phyloP scores from a whole-genome alignment of 2,888 invertebrate genomes.

The Pyralis farinalis region DNA sequence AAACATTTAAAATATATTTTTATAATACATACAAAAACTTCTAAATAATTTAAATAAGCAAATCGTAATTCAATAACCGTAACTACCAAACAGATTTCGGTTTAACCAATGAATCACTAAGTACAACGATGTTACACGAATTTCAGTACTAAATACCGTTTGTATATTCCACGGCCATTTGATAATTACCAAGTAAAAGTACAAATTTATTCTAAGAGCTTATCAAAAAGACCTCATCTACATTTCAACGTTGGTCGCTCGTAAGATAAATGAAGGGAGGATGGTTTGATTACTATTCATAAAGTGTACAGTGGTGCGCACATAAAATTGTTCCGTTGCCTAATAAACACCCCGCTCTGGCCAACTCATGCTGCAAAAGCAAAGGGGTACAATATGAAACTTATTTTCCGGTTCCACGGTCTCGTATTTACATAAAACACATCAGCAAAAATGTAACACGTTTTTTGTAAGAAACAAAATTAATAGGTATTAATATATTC shows the following conservation, averaged over 20 bases:
- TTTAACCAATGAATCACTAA: no score
- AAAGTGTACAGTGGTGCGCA: conserved; percentile 49
- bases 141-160: conserved; percentile 5
- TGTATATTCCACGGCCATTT: conserved; percentile 32
- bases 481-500: conserved; percentile 7
- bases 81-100: no score
- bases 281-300: conserved; percentile 66
- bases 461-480: conserved; percentile 13
- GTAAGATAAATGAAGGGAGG: conserved; percentile 54
- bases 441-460: conserved; percentile 31
- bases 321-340: conserved; percentile 45
- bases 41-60: no score
- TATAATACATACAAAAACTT: no score
- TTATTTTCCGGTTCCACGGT: conserved; percentile 52
- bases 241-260: conserved; percentile 57
- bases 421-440: conserved; percentile 55
- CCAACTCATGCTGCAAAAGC: conserved; percentile 33
- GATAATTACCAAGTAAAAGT: conserved; percentile 52
- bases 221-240: conserved; percentile 60
- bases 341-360: conserved; percentile 27
- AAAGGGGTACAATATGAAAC: conserved; percentile 45
- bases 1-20: no score
- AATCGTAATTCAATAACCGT: no score
- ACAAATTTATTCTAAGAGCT: conserved; percentile 50
- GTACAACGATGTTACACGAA: neutral